Conservation (phyloP, 2,113 vertebrate species). For the Brevimyrus niger region DNA sequence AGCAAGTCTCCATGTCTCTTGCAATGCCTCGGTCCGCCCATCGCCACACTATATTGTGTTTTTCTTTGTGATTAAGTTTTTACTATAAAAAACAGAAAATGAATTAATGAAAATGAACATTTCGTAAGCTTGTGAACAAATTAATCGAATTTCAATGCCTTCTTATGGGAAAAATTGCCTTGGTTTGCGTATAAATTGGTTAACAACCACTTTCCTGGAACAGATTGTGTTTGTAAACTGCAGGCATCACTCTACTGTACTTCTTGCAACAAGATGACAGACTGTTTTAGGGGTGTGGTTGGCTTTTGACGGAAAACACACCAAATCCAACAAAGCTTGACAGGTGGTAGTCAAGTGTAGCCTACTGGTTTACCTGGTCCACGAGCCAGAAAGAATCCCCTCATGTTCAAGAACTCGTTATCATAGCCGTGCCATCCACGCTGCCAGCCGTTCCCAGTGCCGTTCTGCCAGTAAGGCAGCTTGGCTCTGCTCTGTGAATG, state of each 20-base stretch:
- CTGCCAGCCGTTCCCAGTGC: constrained; percentile 72
- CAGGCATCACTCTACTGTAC: not conserved
- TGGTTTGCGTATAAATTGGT: no score
- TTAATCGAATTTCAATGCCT: no score
- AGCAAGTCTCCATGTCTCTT: no score
- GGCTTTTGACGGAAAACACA: not conserved
- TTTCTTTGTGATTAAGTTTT: no score
- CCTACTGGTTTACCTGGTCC: constrained; percentile 74
- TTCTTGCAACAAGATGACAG: not conserved
- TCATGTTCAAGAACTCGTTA: constrained; percentile 87
- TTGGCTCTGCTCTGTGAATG: constrained; percentile 66
- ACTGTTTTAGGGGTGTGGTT: not conserved
- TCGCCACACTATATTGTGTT: no score
- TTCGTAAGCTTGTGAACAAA: no score
- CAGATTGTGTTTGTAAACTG: no score
- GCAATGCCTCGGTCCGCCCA: no score
- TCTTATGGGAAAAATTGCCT: no score
- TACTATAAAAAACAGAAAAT: no score
- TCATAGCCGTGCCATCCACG: constrained; percentile 93
- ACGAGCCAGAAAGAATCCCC: constrained; percentile 79
- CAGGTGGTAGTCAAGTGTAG: not conserved
- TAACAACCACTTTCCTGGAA: no score
- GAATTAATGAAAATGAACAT: no score
- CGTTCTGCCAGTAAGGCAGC: constrained; percentile 85
- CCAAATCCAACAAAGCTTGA: not conserved